Evolutionary conservation across 2,113 vertebrate genomes (phyloP).

Genomic region (Hiodon alosoides): DNA sequence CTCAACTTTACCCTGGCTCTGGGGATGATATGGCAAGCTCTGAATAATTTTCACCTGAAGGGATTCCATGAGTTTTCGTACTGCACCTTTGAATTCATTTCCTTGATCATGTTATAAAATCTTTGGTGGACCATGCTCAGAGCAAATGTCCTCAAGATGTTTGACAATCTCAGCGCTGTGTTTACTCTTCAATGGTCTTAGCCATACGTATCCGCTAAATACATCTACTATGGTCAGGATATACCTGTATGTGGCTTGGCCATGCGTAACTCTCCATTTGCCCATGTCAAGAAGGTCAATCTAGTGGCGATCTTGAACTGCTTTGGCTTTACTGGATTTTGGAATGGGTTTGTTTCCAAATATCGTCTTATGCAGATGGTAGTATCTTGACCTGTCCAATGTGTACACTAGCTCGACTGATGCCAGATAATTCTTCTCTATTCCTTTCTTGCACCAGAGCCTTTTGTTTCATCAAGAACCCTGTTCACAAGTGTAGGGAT

Average conservation of each 20-base stretch:
- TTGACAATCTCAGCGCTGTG: neutral
- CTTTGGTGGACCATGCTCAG: conserved; percentile 8
- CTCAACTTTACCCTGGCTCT: conserved; percentile 10
- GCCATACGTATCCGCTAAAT: conserved; percentile 10
- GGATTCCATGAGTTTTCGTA: neutral
- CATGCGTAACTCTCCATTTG: neutral
- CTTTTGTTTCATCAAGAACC: neutral
- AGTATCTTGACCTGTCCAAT: conserved; percentile 8
- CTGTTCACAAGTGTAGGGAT: conserved; percentile 10
- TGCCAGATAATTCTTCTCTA: conserved; percentile 13
- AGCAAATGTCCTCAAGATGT: neutral
- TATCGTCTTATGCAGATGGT: neutral
- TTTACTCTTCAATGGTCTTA: conserved; percentile 11
- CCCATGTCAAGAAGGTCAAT: conserved; percentile 5
- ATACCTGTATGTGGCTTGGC: conserved; percentile 5
- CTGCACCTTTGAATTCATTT: conserved; percentile 7
- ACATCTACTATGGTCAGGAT: conserved; percentile 4
- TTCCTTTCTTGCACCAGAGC: neutral
- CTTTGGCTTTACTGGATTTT: conserved; percentile 4
- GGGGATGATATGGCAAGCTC: conserved; percentile 1
- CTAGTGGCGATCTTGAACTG: neutral
- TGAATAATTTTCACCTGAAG: conserved; percentile 1
- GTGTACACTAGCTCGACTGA: conserved; percentile 11
- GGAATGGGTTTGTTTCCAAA: neutral
- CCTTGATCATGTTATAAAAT: conserved; percentile 10